These are phyloP conservation scores for Siphamia tubifer DNA, from an alignment of 2,113 vertebrate species.

Conservation along the genomic window DNA sequence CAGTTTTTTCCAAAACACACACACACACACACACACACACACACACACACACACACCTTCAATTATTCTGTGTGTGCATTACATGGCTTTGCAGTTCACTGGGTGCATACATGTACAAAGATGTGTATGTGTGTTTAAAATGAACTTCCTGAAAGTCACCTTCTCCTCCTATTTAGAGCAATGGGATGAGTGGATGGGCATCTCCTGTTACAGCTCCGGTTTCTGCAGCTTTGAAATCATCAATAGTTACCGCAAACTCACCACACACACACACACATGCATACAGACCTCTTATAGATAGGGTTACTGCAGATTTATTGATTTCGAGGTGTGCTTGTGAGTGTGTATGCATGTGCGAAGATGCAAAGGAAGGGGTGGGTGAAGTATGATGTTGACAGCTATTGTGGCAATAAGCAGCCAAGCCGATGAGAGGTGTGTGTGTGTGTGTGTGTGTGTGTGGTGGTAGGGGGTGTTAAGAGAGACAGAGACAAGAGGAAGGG, in stretches of 20 bases:
- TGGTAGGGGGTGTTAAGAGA: conserved; percentile 16
- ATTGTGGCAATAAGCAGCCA: conserved; percentile 5
- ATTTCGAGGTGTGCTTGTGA: conserved; percentile 12
- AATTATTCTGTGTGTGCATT: not conserved
- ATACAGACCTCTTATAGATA: not conserved
- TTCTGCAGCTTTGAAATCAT: conserved; percentile 62
- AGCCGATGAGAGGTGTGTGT: not conserved
- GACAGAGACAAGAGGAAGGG: conserved; percentile 14
- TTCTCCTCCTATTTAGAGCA: conserved; percentile 50
- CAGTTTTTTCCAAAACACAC: conserved; percentile 29
- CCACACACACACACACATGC: conserved; percentile 1
- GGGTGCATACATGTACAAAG: not conserved
- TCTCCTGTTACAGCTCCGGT: conserved; percentile 65
- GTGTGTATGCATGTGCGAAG: not conserved
- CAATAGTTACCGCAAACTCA: conserved; percentile 30
- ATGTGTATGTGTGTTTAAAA: not conserved
- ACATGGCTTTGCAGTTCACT: not conserved
- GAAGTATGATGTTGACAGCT: conserved; percentile 33
- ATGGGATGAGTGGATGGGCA: conserved; percentile 26
- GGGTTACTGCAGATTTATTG: conserved; percentile 42
- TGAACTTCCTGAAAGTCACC: conserved; percentile 74
- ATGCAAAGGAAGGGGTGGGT: not conserved
- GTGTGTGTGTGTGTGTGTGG: too few relatives aligned
- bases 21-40: conserved; percentile 14
- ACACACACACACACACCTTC: conserved; percentile 2